phyloP scores from a whole-genome alignment of 2,113 vertebrate genomes.

The Takifugu flavidus region DNA sequence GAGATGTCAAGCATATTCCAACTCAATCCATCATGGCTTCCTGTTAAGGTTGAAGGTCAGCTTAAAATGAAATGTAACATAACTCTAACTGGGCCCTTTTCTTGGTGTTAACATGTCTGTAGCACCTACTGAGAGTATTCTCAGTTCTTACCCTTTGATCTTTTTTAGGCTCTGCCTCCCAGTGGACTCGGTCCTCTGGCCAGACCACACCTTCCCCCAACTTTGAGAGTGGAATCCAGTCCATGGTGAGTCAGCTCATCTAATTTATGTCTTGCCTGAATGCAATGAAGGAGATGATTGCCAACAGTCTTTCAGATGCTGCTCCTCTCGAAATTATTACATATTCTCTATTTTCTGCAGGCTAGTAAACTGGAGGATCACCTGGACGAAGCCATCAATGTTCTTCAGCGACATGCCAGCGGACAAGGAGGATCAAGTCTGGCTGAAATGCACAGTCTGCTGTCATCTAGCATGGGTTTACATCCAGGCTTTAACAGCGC shows the following conservation, averaged over 20 bases:
- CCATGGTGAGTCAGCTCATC: constrained; percentile 75
- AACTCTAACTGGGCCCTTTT: too few relatives aligned
- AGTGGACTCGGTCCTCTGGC: constrained; percentile 88
- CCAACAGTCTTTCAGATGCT: neutral
- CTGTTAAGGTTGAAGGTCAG: neutral
- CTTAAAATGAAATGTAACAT: neutral
- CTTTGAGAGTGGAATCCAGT: constrained; percentile 86
- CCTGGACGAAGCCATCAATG: constrained; percentile 93
- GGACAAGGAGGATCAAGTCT: constrained; percentile 76
- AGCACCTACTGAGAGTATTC: neutral
- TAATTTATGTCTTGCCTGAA: neutral
- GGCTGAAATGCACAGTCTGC: constrained; percentile 82
- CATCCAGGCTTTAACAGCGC: constrained; percentile 75
- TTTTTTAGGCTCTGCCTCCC: constrained; percentile 79
- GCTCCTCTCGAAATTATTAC: neutral
- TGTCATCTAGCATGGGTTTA: constrained; percentile 72
- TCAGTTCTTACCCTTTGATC: neutral
- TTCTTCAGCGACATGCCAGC: constrained; percentile 89
- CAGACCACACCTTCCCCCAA: constrained; percentile 88
- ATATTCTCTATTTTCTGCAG: constrained; percentile 29
- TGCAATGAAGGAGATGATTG: too few relatives aligned
- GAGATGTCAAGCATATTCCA: neutral
- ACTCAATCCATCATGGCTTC: neutral
- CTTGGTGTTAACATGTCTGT: neutral
- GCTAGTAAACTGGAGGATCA: constrained; percentile 94